These are phyloP conservation scores for Petrosia ficiformis DNA, from an alignment of 37 sponge, comb jelly and placozoan species.

Conservation along the genomic window DNA sequence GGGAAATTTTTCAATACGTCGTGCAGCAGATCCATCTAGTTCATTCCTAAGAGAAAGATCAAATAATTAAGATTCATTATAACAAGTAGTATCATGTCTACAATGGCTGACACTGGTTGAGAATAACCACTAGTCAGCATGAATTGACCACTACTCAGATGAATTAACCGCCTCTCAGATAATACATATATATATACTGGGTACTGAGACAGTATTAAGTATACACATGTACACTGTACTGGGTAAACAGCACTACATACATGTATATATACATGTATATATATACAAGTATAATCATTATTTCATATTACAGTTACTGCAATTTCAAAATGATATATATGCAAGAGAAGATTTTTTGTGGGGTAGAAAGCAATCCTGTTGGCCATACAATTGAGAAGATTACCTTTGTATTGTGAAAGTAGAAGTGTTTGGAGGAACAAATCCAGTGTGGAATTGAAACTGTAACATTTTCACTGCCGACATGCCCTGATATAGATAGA, in stretches of 20 bases:
- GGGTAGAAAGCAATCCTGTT: too few species aligned
- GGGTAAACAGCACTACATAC: too few species aligned
- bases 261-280: neutral
- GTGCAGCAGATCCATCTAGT: conserved; percentile 53
- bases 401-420: conserved; percentile 60
- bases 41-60: conserved; percentile 27
- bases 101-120: too few species aligned
- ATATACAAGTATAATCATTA: neutral
- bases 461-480: conserved; percentile 85
- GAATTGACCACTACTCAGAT: too few species aligned
- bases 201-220: too few species aligned
- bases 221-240: neutral
- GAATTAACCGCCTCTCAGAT: too few species aligned
- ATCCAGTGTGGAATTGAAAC: conserved; percentile 85
- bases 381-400: too few species aligned
- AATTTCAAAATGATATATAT: too few species aligned
- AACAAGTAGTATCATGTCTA: neutral
- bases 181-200: too few species aligned
- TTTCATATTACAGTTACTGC: too few species aligned
- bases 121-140: too few species aligned
- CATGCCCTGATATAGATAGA: conserved; percentile 84
- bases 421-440: conserved; percentile 35
- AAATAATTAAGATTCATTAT: neutral
- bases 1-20: conserved; percentile 61
- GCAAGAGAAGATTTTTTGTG: too few species aligned